Percentiles rank a stretch among this genome's conserved stretches.
These are phyloP conservation scores for Haliclona indistincta DNA, from an alignment of 37 sponge, comb jelly and placozoan genomes.

Conservation along the genomic window DNA sequence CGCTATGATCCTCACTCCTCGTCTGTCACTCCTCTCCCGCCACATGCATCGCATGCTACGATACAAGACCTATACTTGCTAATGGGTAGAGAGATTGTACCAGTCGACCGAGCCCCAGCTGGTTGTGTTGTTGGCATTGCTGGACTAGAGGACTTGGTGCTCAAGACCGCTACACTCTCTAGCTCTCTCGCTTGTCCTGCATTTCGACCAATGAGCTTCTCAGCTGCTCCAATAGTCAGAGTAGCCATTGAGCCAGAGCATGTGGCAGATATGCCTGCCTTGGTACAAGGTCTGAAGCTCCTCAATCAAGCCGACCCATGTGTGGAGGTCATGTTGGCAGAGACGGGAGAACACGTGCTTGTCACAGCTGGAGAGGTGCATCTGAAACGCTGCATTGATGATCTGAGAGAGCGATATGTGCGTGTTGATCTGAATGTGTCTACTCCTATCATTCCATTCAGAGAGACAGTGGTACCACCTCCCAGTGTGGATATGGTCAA, in stretches of 20 bases:
- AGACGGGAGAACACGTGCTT: conserved; percentile 90
- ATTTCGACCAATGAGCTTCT: conserved; percentile 74
- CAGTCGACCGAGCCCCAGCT: conserved; percentile 78
- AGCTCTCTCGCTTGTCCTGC: conserved; percentile 84
- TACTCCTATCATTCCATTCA: conserved; percentile 89
- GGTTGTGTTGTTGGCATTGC: conserved; percentile 91
- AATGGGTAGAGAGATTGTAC: conserved; percentile 87
- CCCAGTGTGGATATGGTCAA: conserved; percentile 87
- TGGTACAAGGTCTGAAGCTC: conserved; percentile 78
- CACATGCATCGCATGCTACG: conserved; percentile 23
- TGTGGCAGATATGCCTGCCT: conserved; percentile 64
- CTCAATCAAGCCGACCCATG: conserved; percentile 94
- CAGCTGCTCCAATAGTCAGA: conserved; percentile 81
- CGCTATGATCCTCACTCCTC: conserved; percentile 73
- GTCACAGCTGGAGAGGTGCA: conserved; percentile 96
- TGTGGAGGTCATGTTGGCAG: conserved; percentile 78
- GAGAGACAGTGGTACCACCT: conserved; percentile 88
- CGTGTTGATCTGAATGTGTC: conserved; percentile 85
- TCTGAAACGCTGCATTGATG: conserved; percentile 89
- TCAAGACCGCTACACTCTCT: conserved; percentile 87
- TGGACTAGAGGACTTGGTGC: conserved; percentile 77
- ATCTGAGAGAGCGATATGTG: conserved; percentile 67
- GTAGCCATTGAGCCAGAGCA: conserved; percentile 92
- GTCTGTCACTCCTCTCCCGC: conserved; percentile 8
- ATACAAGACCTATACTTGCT: conserved; percentile 74